phyloP scores from a whole-genome alignment of 2,113 vertebrate species.

The Ardeotis arabs region DNA sequence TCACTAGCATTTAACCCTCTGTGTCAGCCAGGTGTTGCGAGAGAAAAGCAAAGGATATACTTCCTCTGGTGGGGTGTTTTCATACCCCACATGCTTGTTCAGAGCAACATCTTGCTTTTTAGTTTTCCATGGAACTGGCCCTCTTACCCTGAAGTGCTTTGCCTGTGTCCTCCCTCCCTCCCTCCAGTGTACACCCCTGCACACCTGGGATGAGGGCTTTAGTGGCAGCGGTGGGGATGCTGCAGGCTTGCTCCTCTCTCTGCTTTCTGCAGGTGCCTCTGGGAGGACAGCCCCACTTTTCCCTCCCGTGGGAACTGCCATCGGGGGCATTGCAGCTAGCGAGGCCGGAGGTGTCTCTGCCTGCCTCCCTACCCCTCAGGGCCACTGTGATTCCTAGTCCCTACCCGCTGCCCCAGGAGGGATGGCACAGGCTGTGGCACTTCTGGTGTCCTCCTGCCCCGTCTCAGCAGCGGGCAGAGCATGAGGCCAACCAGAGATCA shows the following conservation, averaged over 20 bases:
- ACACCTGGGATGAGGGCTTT: not conserved
- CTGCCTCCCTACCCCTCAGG: not conserved
- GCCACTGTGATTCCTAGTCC: not conserved
- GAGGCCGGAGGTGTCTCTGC: not conserved
- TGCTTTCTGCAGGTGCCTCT: not conserved
- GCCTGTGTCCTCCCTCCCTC: not conserved
- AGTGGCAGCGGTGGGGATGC: not conserved
- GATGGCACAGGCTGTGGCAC: not conserved
- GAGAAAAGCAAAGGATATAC: not conserved
- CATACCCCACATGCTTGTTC: not conserved
- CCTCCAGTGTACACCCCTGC: not conserved
- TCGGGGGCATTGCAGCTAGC: not conserved
- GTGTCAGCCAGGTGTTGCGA: not conserved
- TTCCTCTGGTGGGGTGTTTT: constrained; percentile 15
- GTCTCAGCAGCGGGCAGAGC: fast-evolving
- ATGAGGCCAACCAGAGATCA: not conserved
- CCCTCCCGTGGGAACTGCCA: fast-evolving
- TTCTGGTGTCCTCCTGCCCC: not conserved
- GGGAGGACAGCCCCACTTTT: not conserved
- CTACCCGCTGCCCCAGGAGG: not conserved
- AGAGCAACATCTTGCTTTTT: not conserved
- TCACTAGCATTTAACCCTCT: not conserved
- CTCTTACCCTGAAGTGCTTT: not conserved
- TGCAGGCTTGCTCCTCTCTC: not conserved
- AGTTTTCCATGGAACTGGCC: not conserved